Evolutionary conservation across 2,797 vertebrate genomes (phyloP).

Genomic region (Sternotherus odoratus): DNA sequence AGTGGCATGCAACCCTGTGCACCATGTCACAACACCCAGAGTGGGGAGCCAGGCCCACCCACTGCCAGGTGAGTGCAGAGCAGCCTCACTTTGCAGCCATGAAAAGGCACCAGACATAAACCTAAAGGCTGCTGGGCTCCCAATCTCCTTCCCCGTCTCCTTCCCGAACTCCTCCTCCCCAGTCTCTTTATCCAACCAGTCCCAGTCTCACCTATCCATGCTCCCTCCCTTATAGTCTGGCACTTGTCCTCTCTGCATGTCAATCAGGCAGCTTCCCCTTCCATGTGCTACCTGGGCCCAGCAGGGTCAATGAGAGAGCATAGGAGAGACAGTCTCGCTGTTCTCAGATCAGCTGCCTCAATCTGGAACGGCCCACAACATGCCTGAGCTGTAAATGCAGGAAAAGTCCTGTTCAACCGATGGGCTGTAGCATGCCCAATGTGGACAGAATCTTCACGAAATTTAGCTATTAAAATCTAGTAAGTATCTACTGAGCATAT

Average conservation of each 20-base stretch:
- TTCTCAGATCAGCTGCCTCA: neutral
- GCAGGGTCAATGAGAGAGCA: neutral
- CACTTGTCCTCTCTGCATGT: neutral
- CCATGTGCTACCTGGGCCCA: neutral
- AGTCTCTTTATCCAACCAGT: neutral
- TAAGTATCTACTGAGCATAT: neutral
- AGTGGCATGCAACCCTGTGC: neutral
- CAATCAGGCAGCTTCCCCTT: neutral
- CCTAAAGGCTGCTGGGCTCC: neutral
- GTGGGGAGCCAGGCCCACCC: neutral
- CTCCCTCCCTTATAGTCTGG: too few relatives aligned
- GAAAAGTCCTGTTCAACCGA: neutral
- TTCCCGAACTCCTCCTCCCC: neutral
- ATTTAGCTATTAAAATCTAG: neutral
- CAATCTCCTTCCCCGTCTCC: neutral
- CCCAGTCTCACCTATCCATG: neutral
- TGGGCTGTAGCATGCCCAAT: neutral
- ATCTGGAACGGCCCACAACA: neutral
- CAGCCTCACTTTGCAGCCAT: neutral
- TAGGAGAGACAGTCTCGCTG: neutral
- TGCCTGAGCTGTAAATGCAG: neutral
- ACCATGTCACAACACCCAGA: neutral
- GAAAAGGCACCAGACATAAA: neutral
- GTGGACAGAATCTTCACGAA: neutral
- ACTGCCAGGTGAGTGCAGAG: neutral